Conservation (phyloP, 2,888 invertebrate genomes). For the Tenthredo distinguenda region DNA sequence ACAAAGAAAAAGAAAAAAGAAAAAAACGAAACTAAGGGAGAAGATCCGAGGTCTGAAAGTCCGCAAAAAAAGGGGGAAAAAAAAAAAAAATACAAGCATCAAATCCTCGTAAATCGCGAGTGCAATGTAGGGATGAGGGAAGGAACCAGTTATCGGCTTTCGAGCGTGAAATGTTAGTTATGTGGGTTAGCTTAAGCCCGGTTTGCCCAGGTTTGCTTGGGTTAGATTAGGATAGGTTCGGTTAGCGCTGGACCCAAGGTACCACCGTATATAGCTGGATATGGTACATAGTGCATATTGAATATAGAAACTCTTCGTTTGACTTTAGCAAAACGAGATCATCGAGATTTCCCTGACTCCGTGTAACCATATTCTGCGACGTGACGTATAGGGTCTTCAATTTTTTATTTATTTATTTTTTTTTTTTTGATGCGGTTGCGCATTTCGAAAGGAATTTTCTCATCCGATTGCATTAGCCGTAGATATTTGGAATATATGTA, state of each 20-base stretch:
- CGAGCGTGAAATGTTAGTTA: conserved; percentile 67
- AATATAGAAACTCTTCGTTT: conserved; percentile 5
- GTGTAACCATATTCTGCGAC: no score
- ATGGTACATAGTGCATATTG: conserved; percentile 1
- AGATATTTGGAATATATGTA: background rate
- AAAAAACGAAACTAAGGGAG: no score
- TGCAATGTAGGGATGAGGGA: background rate
- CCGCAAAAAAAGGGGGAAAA: background rate
- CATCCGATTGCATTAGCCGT: background rate
- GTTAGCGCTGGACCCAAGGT: conserved; percentile 1
- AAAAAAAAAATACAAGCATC: background rate
- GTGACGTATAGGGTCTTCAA: background rate
- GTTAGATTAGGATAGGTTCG: conserved; percentile 13
- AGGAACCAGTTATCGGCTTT: conserved; percentile 34
- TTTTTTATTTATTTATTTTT: background rate
- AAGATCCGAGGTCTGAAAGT: no score
- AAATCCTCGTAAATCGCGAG: conserved; percentile 22
- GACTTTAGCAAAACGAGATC: background rate
- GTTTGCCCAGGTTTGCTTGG: conserved; percentile 35
- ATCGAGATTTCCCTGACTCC: background rate
- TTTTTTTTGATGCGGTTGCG: background rate
- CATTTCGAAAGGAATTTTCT: background rate
- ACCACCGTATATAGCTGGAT: background rate
- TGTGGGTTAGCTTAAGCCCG: conserved; percentile 49
- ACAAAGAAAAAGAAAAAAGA: background rate